Base-by-base conservation (phyloP, 23 tunicate species). In the Clavelina lepadiformis region DNA sequence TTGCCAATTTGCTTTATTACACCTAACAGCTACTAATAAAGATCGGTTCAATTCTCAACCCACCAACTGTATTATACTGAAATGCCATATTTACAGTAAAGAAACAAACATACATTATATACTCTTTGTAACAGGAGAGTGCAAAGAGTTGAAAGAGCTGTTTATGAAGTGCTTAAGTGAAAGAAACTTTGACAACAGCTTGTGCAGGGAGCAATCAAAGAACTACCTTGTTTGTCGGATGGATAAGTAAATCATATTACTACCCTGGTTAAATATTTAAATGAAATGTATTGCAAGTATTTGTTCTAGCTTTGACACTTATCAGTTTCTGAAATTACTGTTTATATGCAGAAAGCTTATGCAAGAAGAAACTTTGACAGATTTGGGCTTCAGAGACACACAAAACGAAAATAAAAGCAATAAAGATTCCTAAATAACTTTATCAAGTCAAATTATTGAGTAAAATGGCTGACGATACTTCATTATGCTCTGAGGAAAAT, bases 151-250 rank as follows among this genome's bases (percentile, higher is more conserved):
- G 18, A 78, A 78, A 51, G 80, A 86, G 33, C 38, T 50, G 21
- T 78, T 69, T 61, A 22, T 88, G 73, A 74, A 80, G 54, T 88
- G 96, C 47, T 63, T 88, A 47, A 61, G 44, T 24, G 21, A 51
- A 33, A 83, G 80, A 34, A 68, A 46, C 45, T 18, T 35, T 7
- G 68, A 80, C 52, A 88, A 74, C 56, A 75, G 75, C 51, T 64
- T 56, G 53, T 88, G 96, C 66, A 63, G 96, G 33, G 67, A 24
- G 22, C 82, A 88, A 60, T 71, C 87, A 32, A 71, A 71, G 38
- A 61, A 81, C 41, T 88, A 88, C 50, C 66, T 88, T 25, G 18
- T 36, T 11, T 88, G 96, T 68, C 87, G 96, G 0, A 88, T 88
- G 96, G 69, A 88, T 25, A 82, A 74, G 80, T 74, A 63, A 52